These are phyloP conservation scores for Eptesicus fuscus DNA, from an alignment of 2,113 vertebrate genomes.

Conservation along the genomic window DNA sequence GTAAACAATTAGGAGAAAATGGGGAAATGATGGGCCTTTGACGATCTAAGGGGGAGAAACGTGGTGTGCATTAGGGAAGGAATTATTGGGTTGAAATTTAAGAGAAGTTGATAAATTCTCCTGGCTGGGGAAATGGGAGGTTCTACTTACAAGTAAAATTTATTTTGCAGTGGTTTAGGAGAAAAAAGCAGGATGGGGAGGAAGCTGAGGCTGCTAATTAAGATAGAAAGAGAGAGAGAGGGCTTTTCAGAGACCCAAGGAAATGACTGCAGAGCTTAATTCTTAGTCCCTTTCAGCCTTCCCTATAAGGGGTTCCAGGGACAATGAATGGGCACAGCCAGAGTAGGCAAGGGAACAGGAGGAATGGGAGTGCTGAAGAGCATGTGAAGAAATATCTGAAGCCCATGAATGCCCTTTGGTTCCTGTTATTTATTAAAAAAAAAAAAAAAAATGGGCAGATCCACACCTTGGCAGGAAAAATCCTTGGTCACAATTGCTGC, in stretches of 20 bases:
- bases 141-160: background rate
- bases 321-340: slow-evolving; percentile 5
- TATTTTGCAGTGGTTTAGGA: background rate
- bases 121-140: background rate
- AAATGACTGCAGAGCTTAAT: slow-evolving; percentile 54
- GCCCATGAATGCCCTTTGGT: background rate
- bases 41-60: background rate
- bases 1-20: slow-evolving; percentile 34
- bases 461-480: background rate
- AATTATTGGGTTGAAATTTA: slow-evolving; percentile 28
- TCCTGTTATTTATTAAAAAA: slow-evolving; percentile 21
- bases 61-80: background rate
- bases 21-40: background rate
- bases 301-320: background rate
- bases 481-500: background rate
- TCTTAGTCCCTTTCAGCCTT: slow-evolving; percentile 56
- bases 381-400: background rate
- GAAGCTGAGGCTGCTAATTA: slow-evolving; percentile 56
- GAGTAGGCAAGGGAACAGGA: background rate
- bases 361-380: background rate
- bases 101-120: background rate
- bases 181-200: background rate
- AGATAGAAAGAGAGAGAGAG: background rate
- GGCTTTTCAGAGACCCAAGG: slow-evolving; percentile 38
- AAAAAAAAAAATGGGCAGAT: background rate